phyloP scores from a whole-genome alignment of 2,888 invertebrate species.

The Cryptus armator region DNA sequence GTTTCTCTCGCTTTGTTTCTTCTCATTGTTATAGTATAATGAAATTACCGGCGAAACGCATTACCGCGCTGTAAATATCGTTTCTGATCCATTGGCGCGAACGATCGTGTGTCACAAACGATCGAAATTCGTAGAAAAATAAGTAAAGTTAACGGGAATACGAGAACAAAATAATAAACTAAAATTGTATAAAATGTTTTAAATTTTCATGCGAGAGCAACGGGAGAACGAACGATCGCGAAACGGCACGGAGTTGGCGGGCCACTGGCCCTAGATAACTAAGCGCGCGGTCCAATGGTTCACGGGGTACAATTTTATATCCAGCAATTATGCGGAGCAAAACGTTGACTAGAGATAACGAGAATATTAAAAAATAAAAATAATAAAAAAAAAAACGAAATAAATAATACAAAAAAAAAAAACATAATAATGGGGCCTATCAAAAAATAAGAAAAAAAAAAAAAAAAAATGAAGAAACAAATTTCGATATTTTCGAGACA shows the following conservation, averaged over 20 bases:
- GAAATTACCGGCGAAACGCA: conserved; percentile 19
- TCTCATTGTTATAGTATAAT: background rate
- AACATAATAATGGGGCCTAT: conserved; percentile 65
- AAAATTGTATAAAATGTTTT: conserved; percentile 1
- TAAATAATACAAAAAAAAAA: conserved; percentile 59
- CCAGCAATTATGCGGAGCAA: conserved; percentile 73
- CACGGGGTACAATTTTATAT: conserved; percentile 84
- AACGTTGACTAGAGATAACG: conserved; percentile 66
- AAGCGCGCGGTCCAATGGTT: conserved; percentile 83
- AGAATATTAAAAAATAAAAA: conserved; percentile 56
- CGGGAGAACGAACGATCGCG: conserved; percentile 49
- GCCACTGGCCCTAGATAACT: conserved; percentile 68
- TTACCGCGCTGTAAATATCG: background rate
- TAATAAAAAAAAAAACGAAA: conserved; percentile 56
- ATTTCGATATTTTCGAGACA: conserved; percentile 80
- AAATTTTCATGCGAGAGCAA: conserved; percentile 3
- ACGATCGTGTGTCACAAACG: background rate
- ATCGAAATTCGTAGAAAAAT: conserved; percentile 6
- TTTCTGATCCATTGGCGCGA: conserved; percentile 2
- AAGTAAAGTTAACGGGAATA: conserved; percentile 4
- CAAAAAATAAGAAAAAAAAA: conserved; percentile 63
- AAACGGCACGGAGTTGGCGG: conserved; percentile 67
- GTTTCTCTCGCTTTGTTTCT: conserved; percentile 41
- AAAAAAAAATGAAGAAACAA: conserved; percentile 58
- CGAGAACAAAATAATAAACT: background rate